Evolutionary conservation across 2,888 invertebrate species (phyloP).

Genomic region (Chaetoderma sp.): DNA sequence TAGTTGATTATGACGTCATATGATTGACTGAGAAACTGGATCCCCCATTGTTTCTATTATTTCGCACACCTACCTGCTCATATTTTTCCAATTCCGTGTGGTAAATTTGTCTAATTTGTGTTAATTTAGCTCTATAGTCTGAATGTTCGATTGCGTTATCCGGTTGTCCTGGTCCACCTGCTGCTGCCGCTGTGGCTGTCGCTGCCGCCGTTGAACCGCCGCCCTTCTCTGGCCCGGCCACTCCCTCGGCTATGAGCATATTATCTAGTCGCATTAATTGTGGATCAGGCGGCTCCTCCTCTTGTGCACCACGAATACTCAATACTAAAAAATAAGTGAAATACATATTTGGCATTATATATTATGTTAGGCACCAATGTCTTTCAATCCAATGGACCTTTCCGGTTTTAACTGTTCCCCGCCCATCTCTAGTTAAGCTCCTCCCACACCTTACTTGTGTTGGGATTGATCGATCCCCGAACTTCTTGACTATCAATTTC

Average conservation of each 20-base stretch:
- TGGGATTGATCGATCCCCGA: too few species aligned
- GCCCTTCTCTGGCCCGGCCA: slow-evolving; percentile 69
- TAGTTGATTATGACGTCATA: too few species aligned
- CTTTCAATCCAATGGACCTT: too few species aligned
- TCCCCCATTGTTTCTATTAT: too few species aligned
- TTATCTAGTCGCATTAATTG: slow-evolving; percentile 98
- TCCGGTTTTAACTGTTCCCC: too few species aligned
- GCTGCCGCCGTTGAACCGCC: slow-evolving; percentile 66
- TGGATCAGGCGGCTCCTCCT: slow-evolving; percentile 98
- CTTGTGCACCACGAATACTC: slow-evolving; percentile 95
- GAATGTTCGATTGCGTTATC: slow-evolving; percentile 97
- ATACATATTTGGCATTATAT: background rate
- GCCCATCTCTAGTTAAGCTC: too few species aligned
- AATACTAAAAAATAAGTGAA: slow-evolving; percentile 76
- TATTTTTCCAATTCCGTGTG: slow-evolving; percentile 99
- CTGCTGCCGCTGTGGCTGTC: slow-evolving; percentile 64
- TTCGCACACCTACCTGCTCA: slow-evolving; percentile 83
- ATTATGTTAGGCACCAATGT: too few species aligned
- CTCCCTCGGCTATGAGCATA: slow-evolving; percentile 95
- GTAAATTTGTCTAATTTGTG: slow-evolving; percentile 98
- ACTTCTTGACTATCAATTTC: too few species aligned
- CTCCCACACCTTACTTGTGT: too few species aligned
- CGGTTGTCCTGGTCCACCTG: slow-evolving; percentile 75
- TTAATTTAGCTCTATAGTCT: slow-evolving; percentile 98
- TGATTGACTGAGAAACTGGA: too few species aligned